Evolutionary conservation across 2,888 invertebrate species (phyloP), one percentile per base, ranked within the genome.

Genomic region (Agrilus cyanescens): DNA sequence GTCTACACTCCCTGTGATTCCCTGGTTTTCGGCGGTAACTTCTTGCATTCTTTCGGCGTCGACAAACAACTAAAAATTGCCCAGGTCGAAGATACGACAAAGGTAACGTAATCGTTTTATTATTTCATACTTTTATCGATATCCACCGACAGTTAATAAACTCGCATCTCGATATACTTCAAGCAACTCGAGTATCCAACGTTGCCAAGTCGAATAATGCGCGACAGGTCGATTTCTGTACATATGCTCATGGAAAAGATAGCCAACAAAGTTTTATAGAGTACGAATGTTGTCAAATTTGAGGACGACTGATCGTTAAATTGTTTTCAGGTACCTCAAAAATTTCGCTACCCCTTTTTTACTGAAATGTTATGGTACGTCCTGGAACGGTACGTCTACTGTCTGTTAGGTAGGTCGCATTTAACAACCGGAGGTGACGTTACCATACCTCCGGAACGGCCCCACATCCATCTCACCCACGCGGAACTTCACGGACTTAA

Each of bases 351-450:
- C 65, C 97, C 97, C 1, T 96, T 95, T 71, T 97, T 93, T 69
- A 91, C 90, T 12, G 96, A 97, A 70, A 94, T 97, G 85, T 71
- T 94, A 46, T 97, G 97, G 95, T 97, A 96, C 69, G 93, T 95
- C 32, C 69, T 96, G 52, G 94, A 93, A 56, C 78, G 90, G 33
- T 96, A 96, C 66, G 89, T 95, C 30, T 80, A 81, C 53, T 86
- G 88, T 43, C 68, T 96, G 40, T 70, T 93, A 43, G 93, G 93
- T 0, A 77, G 83, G 46, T 82, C 83, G 34, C 90, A 91, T 65
- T 71, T 93, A 38, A 73, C 78, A 5, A 57, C 59, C 8, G 64
- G 62, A 15, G 55, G 60, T n/a, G 61, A 64, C 39, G 50, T 59
- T 4, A 51, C 55, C 4, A 56, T 66, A 37, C 63, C 71, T 3